Percentiles rank a stretch among this genome's conserved stretches.
These are phyloP conservation scores for Mythimna impura DNA, from an alignment of 2,888 invertebrate genomes.

Conservation along the genomic window DNA sequence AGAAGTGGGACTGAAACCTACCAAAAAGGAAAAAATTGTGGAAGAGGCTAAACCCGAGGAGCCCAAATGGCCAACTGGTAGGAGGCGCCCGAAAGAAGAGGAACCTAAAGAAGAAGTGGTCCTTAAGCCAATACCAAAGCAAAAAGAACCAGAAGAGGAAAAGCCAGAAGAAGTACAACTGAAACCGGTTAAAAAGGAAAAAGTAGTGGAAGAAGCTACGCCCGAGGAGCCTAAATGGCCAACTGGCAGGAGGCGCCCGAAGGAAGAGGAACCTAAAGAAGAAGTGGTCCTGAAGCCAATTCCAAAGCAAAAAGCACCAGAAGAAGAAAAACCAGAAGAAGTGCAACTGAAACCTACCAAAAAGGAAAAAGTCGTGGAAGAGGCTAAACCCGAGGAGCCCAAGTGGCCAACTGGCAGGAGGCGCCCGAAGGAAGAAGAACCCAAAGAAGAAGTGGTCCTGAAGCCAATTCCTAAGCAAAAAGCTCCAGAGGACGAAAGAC, in stretches of 20 bases:
- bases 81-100: background rate
- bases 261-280: constrained; percentile 71
- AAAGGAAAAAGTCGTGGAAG: constrained; percentile 68
- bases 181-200: constrained; percentile 16
- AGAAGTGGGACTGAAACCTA: background rate
- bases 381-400: constrained; percentile 75
- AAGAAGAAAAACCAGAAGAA: constrained; percentile 66
- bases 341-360: constrained; percentile 53
- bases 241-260: constrained; percentile 36
- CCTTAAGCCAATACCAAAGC: background rate
- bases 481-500: constrained; percentile 75
- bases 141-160: background rate
- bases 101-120: constrained; percentile 1
- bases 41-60: constrained; percentile 17
- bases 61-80: background rate
- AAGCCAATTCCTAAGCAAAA: constrained; percentile 76
- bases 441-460: constrained; percentile 74
- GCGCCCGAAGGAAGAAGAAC: constrained; percentile 73
- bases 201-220: constrained; percentile 14
- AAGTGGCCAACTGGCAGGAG: constrained; percentile 64
- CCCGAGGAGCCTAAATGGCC: constrained; percentile 24
- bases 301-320: constrained; percentile 71
- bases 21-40: background rate
- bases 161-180: constrained; percentile 13
- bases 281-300: constrained; percentile 74